Percentiles rank a stretch among this genome's conserved stretches.
phyloP scores from a whole-genome alignment of 2,888 invertebrate species.

The Rhamphomyia laevipes region DNA sequence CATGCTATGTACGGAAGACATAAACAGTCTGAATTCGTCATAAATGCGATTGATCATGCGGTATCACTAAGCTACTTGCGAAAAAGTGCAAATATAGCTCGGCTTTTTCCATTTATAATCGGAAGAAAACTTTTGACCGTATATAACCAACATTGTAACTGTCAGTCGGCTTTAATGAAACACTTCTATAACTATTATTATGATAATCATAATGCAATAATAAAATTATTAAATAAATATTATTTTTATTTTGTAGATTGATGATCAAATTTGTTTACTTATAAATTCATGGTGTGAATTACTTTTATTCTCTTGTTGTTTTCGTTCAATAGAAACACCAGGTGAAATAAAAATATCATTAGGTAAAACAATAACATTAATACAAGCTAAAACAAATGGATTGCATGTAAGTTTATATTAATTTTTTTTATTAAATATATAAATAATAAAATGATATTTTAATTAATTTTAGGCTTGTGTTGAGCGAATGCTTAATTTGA shows the following conservation, averaged over 20 bases:
- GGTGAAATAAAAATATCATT: slow-evolving; percentile 68
- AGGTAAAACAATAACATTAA: slow-evolving; percentile 35
- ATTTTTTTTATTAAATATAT: too few relatives aligned
- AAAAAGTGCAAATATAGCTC: too few relatives aligned
- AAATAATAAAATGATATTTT: neutral
- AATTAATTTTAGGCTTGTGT: slow-evolving; percentile 56
- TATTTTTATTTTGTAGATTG: slow-evolving; percentile 57
- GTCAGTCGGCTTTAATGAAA: too few relatives aligned
- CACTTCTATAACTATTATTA: too few relatives aligned
- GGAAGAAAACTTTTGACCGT: too few relatives aligned
- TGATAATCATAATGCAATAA: neutral
- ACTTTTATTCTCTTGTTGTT: slow-evolving; percentile 83
- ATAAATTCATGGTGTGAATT: slow-evolving; percentile 98
- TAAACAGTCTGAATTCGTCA: too few relatives aligned
- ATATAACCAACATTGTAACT: too few relatives aligned
- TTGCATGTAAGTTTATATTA: slow-evolving; percentile 43
- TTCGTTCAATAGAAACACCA: slow-evolving; percentile 82
- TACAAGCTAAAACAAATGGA: slow-evolving; percentile 36
- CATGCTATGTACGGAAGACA: too few relatives aligned
- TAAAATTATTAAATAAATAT: neutral
- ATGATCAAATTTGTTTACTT: slow-evolving; percentile 92
- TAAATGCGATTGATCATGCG: too few relatives aligned
- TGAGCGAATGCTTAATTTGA: slow-evolving; percentile 88
- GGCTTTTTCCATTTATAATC: too few relatives aligned
- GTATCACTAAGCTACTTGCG: too few relatives aligned